A percentile compares a stretch with the other conserved stretches of the same genome.
Evolutionary conservation across 2,113 vertebrate species (phyloP).

Genomic region (Silurus meridionalis): DNA sequence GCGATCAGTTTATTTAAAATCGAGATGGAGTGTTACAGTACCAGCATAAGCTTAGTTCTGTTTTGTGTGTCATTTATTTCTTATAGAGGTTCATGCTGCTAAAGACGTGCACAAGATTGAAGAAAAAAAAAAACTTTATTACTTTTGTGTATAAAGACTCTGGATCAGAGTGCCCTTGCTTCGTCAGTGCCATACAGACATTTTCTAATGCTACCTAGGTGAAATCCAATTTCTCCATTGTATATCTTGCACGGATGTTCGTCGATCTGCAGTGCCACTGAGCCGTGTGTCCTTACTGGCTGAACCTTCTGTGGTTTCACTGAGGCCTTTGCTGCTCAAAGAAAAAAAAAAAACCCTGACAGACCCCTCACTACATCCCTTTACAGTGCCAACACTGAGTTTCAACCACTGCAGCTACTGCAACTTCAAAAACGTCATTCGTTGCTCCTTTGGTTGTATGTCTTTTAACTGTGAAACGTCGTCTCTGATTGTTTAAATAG

Average conservation of each 20-base stretch:
- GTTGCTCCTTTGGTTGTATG: conserved; percentile 53
- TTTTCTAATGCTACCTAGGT: conserved; percentile 41
- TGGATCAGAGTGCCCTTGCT: conserved; percentile 18
- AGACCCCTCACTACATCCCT: conserved; percentile 23
- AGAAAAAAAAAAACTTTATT: conserved; percentile 34
- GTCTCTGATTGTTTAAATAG: conserved; percentile 52
- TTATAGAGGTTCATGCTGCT: conserved; percentile 67
- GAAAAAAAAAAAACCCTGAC: too few relatives aligned
- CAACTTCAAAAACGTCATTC: background rate
- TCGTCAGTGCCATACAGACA: conserved; percentile 50
- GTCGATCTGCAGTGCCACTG: conserved; percentile 21
- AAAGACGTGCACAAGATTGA: conserved; percentile 62
- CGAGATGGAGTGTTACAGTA: conserved; percentile 64
- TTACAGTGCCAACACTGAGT: conserved; percentile 22
- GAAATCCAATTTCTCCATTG: conserved; percentile 21
- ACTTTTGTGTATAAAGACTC: background rate
- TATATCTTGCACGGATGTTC: conserved; percentile 38
- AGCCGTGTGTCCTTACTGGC: background rate
- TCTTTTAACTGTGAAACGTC: conserved; percentile 64
- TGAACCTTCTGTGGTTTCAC: background rate
- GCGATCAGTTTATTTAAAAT: background rate
- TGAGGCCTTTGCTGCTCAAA: conserved; percentile 27
- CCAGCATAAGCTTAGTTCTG: conserved; percentile 60
- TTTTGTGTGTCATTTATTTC: conserved; percentile 46
- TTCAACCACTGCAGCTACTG: conserved; percentile 21